Base-by-base conservation (phyloP, 2,797 vertebrate species). In the Pampus argenteus region DNA sequence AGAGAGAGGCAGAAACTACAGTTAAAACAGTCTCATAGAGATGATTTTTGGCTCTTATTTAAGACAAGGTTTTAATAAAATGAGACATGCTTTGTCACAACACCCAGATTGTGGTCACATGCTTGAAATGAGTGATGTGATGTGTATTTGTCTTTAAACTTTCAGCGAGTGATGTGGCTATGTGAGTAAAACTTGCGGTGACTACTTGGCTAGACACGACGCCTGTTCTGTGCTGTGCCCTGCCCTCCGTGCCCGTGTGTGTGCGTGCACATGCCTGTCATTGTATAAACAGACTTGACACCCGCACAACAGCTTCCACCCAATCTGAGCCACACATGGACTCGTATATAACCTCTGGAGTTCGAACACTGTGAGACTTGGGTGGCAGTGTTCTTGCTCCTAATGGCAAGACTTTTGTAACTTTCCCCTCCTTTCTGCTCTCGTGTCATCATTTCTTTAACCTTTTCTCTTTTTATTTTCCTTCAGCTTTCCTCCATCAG, bases 391-490 rank as follows among this genome's bases (percentile, higher is more conserved):
- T 56, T 45, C 13, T 22, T 44, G 48, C 64, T 59, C 15, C 29
- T 62, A 60, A 48, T 56, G 13, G 18, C 44, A 34, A 62, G 66
- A 45, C 44, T 5, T 61, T 10, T 4, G 2, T 44, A 31, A 58
- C 47, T 52, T n/a, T 40, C 5, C n/a, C 15, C 15, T 9, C 38
- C 29, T n/a, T n/a, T 45, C 38, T 49, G 25, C 51, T 57, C 48
- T 18, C 11, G 4, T 74, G 59, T 47, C 73, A 58, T 63, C 70
- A 25, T 76, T 71, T 77, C 50, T 4, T 42, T 66, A 71, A 81
- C 65, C 74, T 51, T 58, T 76, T 74, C 47, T 60, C 56, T 70
- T n/a, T 74, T 29, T 38, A 67, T 70, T 68, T 65, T 77, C 31
- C 34, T 70, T 55, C 18, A 15, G 40, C 63, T 57, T 73, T 67